These are phyloP conservation scores for Eupsilia transversa DNA, from an alignment of 2,888 invertebrate genomes.

Conservation along the genomic window DNA sequence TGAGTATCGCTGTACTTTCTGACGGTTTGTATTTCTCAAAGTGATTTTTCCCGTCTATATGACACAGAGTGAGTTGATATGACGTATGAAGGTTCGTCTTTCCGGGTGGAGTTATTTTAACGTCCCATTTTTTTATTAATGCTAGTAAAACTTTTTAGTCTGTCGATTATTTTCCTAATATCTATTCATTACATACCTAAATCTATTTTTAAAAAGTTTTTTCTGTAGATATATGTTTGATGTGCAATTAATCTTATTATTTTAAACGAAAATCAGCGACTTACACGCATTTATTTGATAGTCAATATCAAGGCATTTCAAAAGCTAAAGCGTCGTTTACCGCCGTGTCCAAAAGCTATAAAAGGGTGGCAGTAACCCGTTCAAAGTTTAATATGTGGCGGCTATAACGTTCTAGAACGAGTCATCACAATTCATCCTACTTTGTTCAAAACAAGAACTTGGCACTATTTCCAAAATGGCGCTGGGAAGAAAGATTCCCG, in stretches of 20 bases:
- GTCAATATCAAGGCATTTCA: slow-evolving; percentile 27
- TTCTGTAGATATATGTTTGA: neutral
- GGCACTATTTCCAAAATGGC: slow-evolving; percentile 38
- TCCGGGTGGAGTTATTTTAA: neutral
- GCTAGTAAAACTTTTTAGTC: neutral
- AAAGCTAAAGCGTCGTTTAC: slow-evolving; percentile 18
- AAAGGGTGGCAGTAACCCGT: slow-evolving; percentile 34
- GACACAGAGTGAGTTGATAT: slow-evolving; percentile 20
- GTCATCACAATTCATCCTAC: slow-evolving; percentile 55
- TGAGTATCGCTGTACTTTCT: slow-evolving; percentile 32
- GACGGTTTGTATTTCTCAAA: slow-evolving; percentile 22
- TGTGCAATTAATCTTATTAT: neutral
- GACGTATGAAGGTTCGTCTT: neutral
- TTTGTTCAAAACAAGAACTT: slow-evolving; percentile 56
- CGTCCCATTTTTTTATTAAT: neutral
- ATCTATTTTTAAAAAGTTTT: neutral
- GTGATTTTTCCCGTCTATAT: slow-evolving; percentile 15
- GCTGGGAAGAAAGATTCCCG: slow-evolving; percentile 38
- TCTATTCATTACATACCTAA: too few species aligned
- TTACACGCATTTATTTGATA: slow-evolving; percentile 27
- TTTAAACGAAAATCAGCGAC: neutral
- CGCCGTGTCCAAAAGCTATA: slow-evolving; percentile 36
- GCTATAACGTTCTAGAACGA: slow-evolving; percentile 34
- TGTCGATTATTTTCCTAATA: neutral
- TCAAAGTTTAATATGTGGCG: slow-evolving; percentile 51